Percentiles rank a stretch among this genome's conserved stretches.
These are phyloP conservation scores for Podarcis muralis DNA, from an alignment of 2,113 vertebrate species.

Conservation along the genomic window DNA sequence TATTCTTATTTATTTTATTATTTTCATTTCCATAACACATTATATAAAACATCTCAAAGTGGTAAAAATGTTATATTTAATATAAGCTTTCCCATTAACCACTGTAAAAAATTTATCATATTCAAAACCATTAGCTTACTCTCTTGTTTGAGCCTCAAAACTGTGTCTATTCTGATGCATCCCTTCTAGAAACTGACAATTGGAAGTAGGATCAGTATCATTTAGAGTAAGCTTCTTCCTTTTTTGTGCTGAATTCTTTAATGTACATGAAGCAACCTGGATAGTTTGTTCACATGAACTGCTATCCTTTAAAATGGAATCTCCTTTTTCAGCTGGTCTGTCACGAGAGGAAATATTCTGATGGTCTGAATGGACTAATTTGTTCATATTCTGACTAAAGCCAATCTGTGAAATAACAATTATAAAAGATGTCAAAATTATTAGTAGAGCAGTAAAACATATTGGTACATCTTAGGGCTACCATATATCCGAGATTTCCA, in stretches of 20 bases:
- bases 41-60: neutral
- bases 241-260: conserved; percentile 39
- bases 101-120: conserved; percentile 26
- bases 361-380: conserved; percentile 31
- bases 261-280: neutral
- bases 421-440: neutral
- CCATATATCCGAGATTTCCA: too few species aligned
- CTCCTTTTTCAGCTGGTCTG: conserved; percentile 27
- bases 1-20: neutral
- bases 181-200: conserved; percentile 25
- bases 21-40: too few species aligned
- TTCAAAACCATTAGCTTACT: conserved; percentile 40
- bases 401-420: conserved; percentile 55
- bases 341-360: conserved; percentile 27
- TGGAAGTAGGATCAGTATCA: neutral
- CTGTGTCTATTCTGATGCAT: conserved; percentile 26
- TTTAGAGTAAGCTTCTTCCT: neutral
- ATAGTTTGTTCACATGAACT: conserved; percentile 5
- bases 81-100: neutral
- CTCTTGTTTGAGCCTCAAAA: neutral
- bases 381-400: conserved; percentile 31
- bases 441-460: neutral
- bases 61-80: neutral
- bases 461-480: neutral
- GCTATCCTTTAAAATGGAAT: conserved; percentile 30